phyloP scores from a whole-genome alignment of 2,888 invertebrate species.

The Megastigmus dorsalis region DNA sequence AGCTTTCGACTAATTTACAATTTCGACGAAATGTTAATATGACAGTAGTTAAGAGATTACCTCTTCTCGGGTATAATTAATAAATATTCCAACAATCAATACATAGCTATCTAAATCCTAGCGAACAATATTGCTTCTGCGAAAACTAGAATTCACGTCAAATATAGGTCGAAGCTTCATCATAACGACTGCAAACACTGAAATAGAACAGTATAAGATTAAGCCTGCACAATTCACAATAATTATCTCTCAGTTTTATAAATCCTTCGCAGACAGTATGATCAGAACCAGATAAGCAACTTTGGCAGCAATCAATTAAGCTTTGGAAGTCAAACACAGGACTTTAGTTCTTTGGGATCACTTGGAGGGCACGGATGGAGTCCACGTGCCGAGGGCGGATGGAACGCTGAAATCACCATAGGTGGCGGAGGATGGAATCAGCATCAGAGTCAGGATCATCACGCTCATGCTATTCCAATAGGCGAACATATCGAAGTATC shows the following conservation, averaged over 20 bases:
- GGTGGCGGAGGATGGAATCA: conserved; percentile 30
- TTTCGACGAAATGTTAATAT: too few relatives aligned
- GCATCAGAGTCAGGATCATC: conserved; percentile 58
- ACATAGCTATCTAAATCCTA: too few relatives aligned
- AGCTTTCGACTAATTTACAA: too few relatives aligned
- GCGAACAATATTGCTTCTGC: too few relatives aligned
- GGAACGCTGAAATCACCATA: too few relatives aligned
- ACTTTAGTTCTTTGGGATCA: conserved; percentile 16
- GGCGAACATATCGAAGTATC: conserved; percentile 81
- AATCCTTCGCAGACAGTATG: conserved; percentile 19
- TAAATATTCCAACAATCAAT: too few relatives aligned
- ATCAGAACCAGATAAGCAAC: conserved; percentile 21
- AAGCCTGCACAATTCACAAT: neutral
- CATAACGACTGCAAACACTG: too few relatives aligned
- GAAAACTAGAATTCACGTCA: too few relatives aligned
- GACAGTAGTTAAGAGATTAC: too few relatives aligned
- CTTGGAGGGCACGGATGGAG: neutral
- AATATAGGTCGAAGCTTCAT: too few relatives aligned
- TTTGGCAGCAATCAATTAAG: conserved; percentile 27
- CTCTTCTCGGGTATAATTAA: too few relatives aligned
- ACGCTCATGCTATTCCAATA: conserved; percentile 76
- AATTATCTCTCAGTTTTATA: conserved; percentile 29
- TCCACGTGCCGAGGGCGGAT: too few relatives aligned
- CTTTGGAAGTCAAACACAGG: conserved; percentile 8
- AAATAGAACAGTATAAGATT: neutral